phyloP scores from a whole-genome alignment of 2,113 vertebrate genomes.

The Circaetus gallicus region DNA sequence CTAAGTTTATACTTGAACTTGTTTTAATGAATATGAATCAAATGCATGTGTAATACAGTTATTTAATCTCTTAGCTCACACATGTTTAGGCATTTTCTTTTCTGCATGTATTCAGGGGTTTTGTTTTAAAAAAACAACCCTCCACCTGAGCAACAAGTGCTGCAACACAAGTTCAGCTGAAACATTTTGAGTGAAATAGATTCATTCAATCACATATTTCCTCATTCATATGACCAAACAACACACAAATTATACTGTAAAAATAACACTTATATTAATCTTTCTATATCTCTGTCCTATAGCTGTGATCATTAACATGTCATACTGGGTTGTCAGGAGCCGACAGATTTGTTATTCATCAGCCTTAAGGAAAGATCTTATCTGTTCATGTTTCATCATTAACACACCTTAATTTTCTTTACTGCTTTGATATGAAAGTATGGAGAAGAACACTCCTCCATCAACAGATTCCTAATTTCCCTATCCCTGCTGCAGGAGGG shows the following conservation, averaged over 20 bases:
- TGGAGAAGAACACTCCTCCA: not conserved
- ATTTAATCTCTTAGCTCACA: not conserved
- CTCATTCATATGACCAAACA: not conserved
- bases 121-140: not conserved
- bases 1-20: not conserved
- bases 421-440: not conserved
- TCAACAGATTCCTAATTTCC: not conserved
- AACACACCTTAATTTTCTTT: not conserved
- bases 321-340: not conserved
- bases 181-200: not conserved
- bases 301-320: not conserved
- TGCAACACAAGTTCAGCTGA: not conserved
- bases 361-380: not conserved
- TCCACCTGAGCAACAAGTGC: no score
- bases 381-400: not conserved
- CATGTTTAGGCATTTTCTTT: not conserved
- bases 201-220: not conserved
- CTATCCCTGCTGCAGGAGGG: not conserved
- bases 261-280: not conserved
- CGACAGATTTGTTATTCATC: not conserved
- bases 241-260: not conserved
- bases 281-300: not conserved
- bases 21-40: not conserved
- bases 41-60: not conserved
- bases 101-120: not conserved